phyloP scores from a whole-genome alignment of 1,140 invertebrate species.

The Sycophaga agraensis region DNA sequence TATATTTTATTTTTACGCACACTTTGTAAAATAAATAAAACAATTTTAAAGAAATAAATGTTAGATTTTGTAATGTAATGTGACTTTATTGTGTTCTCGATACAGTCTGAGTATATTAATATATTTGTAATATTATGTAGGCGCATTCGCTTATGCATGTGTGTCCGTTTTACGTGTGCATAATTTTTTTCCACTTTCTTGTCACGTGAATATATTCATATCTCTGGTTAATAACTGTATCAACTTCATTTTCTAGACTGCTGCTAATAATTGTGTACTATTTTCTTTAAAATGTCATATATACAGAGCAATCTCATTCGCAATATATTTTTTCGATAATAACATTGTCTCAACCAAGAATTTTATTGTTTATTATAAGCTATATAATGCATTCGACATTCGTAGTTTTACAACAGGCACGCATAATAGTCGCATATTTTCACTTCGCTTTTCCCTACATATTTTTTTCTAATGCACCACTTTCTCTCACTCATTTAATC shows the following conservation, averaged over 20 bases:
- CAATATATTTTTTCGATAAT: slow-evolving; percentile 46
- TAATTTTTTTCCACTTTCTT: slow-evolving; percentile 7
- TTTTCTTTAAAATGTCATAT: slow-evolving; percentile 35
- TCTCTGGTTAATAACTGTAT: background rate
- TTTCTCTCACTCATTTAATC: slow-evolving; percentile 36
- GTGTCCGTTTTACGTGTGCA: slow-evolving; percentile 27
- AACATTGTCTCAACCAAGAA: slow-evolving; percentile 57
- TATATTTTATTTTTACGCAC: too few species aligned
- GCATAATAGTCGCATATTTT: slow-evolving; percentile 28
- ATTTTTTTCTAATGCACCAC: slow-evolving; percentile 20
- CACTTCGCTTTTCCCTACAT: slow-evolving; percentile 13
- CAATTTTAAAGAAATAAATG: background rate
- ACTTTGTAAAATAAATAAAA: too few species aligned
- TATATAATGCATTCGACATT: slow-evolving; percentile 28
- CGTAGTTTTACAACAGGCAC: slow-evolving; percentile 16
- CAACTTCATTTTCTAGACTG: background rate
- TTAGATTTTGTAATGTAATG: slow-evolving; percentile 41
- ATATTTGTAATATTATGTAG: slow-evolving; percentile 41
- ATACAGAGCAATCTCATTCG: slow-evolving; percentile 46
- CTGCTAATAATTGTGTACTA: slow-evolving; percentile 11
- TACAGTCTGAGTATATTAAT: slow-evolving; percentile 47
- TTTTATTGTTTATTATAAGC: slow-evolving; percentile 44
- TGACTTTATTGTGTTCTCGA: slow-evolving; percentile 50
- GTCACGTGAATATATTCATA: slow-evolving; percentile 26
- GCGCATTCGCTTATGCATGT: slow-evolving; percentile 33